Conservation (phyloP, 2,113 vertebrate species). For the Noctilio leporinus region DNA sequence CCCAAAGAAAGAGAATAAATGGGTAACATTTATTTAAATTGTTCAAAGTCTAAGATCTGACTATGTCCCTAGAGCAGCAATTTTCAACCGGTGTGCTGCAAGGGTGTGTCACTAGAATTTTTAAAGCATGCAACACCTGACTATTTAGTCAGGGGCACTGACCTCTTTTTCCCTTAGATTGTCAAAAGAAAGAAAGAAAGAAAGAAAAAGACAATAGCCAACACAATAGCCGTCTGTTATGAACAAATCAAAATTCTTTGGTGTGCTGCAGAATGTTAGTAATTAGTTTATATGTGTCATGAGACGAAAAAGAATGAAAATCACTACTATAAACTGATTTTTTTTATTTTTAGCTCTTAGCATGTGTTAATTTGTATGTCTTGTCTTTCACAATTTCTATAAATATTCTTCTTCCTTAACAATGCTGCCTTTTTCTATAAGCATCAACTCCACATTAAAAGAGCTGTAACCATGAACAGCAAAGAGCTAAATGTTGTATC, state of each 20-base stretch:
- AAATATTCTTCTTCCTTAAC: background rate
- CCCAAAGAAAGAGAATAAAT: background rate
- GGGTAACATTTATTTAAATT: background rate
- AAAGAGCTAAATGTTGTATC: background rate
- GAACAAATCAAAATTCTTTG: too few relatives aligned
- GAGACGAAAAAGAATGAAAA: too few relatives aligned
- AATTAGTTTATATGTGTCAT: too few relatives aligned
- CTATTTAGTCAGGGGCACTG: too few relatives aligned
- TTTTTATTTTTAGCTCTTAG: background rate
- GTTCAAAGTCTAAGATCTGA: background rate
- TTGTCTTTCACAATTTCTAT: background rate
- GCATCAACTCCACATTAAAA: background rate
- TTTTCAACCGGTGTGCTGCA: too few relatives aligned
- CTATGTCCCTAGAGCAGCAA: background rate
- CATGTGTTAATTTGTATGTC: background rate
- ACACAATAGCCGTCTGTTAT: too few relatives aligned
- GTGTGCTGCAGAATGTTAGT: too few relatives aligned
- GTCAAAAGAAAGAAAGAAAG: too few relatives aligned
- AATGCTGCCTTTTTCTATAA: background rate
- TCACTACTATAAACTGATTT: background rate
- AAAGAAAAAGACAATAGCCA: too few relatives aligned
- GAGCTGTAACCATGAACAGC: background rate
- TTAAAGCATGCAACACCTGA: too few relatives aligned
- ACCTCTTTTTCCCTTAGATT: too few relatives aligned
- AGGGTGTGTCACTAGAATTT: too few relatives aligned